phyloP scores from a whole-genome alignment of 2,888 invertebrate species.

The Campoplex capitator region DNA sequence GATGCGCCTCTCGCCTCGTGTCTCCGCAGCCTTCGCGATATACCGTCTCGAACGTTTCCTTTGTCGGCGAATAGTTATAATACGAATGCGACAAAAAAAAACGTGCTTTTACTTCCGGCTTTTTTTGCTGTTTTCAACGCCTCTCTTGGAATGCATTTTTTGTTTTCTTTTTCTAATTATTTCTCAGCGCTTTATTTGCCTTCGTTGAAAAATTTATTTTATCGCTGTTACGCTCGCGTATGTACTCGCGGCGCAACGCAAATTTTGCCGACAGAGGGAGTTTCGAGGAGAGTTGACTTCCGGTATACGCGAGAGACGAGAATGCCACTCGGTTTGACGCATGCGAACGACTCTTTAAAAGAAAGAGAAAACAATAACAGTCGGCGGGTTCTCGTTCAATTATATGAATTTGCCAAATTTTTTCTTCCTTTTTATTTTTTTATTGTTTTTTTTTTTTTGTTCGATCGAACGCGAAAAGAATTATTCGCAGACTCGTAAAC shows the following conservation, averaged over 20 bases:
- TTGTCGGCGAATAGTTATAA: constrained; percentile 42
- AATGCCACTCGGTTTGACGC: neutral
- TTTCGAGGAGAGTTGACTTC: constrained; percentile 42
- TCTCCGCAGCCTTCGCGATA: neutral
- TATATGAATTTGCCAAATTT: neutral
- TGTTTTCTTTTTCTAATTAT: neutral
- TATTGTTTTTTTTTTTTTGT: neutral
- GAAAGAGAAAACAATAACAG: neutral
- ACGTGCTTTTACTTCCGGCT: constrained; percentile 23
- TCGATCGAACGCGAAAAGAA: neutral
- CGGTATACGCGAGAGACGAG: constrained; percentile 24
- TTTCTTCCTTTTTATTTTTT: too few relatives aligned
- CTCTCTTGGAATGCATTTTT: neutral
- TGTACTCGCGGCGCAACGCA: neutral
- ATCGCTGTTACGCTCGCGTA: neutral
- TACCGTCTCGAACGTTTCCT: constrained; percentile 12
- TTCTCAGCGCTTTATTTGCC: neutral
- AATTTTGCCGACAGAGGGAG: constrained; percentile 41
- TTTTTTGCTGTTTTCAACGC: neutral
- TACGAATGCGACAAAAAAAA: constrained; percentile 11
- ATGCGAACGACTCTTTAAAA: neutral
- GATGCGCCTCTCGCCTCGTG: neutral
- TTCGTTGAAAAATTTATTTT: neutral
- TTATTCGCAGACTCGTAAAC: neutral
- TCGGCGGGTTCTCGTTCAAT: neutral